A percentile compares a stretch with the other conserved stretches of the same genome.
Evolutionary conservation across 1,140 invertebrate genomes (phyloP).

Genomic region (Maniola jurtina): DNA sequence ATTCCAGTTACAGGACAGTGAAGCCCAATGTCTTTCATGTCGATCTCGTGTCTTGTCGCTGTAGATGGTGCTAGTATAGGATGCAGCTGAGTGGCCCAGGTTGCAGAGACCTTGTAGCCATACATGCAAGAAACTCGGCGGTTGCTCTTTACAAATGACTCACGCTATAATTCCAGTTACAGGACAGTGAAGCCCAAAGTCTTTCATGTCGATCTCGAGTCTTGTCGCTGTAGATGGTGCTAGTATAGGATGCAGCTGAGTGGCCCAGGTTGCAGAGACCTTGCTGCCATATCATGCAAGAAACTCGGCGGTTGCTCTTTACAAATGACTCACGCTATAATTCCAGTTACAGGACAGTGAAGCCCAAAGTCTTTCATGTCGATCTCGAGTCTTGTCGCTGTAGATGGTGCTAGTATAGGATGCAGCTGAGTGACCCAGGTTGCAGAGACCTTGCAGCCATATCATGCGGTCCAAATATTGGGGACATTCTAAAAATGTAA

Average conservation of each 20-base stretch:
- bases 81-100: conserved; percentile 50
- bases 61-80: conserved; percentile 55
- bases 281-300: conserved; percentile 82
- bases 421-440: conserved; percentile 53
- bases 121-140: no score
- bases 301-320: no score
- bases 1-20: conserved; percentile 45
- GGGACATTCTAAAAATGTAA: conserved; percentile 77
- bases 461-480: conserved; percentile 84
- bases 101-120: conserved; percentile 81
- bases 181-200: conserved; percentile 59
- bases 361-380: conserved; percentile 63
- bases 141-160: not conserved
- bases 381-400: conserved; percentile 43
- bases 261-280: conserved; percentile 77
- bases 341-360: conserved; percentile 47
- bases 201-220: conserved; percentile 55
- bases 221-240: conserved; percentile 50
- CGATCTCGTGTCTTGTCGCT: conserved; percentile 45
- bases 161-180: conserved; percentile 35
- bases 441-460: conserved; percentile 83
- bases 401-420: conserved; percentile 56
- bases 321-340: conserved; percentile 18
- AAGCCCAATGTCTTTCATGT: conserved; percentile 63
- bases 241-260: conserved; percentile 49